Evolutionary conservation across 2,888 invertebrate genomes (phyloP), one percentile per base, ranked within the genome.

Genomic region (Litoditis marina): DNA sequence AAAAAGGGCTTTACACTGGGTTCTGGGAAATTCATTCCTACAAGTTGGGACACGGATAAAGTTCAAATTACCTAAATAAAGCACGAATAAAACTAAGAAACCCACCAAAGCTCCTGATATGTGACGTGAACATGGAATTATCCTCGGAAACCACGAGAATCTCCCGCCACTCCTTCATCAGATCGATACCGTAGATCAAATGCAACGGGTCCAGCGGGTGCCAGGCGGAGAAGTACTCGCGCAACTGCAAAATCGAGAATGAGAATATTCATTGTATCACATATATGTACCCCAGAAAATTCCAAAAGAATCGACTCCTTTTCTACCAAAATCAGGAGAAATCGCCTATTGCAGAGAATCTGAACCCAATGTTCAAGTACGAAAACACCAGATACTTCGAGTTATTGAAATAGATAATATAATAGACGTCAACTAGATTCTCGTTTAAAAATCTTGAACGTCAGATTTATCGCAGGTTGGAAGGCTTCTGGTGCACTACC

Each of bases 131-230:
- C 19, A 60, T 11, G 2, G 54, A 28, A 28, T 61, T 54, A 22
- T 55, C 55, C 2, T 55, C 61, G 25, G 5, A 22, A n/a, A 27
- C 42, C 22, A 46, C 51, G 53, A 73, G 64, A 42, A 76, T 68
- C 28, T 71, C 69, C 52, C 66, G 59, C 76, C 76, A 76, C 36
- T 73, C 73, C 36, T 78, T 71, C 66, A 86, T 82, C 13, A 84
- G 81, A 13, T 83, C 82, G 28, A 84, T 60, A 25, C 85, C 85
- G 70, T 80, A 83, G 3, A 65, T 70, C 6, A 84, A 83, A 22
- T 85, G 79, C 36, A 86, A 85, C 0, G 93, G 92, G 60, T 90
- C 88, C 92, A 96, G 51, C 85, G 94, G 92, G 59, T 90, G 88
- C 95, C 96, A 96, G 31, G 86, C 86, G 0, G 87, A 87, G 11